Base-by-base conservation (phyloP, 2,888 invertebrate species). In the Venustoraphidia nigricollis region DNA sequence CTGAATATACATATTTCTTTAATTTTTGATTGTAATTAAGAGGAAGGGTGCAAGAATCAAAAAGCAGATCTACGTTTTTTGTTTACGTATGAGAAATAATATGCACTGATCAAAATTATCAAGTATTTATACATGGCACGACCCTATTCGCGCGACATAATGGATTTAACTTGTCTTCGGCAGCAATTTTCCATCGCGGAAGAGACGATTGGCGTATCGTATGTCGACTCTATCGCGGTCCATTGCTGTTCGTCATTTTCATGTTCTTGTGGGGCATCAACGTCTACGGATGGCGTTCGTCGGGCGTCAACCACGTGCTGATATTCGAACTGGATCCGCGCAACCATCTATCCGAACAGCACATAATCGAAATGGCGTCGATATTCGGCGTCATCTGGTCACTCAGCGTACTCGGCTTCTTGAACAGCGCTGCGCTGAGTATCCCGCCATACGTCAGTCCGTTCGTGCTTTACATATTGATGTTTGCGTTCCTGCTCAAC, bases 281-380 rank as follows among this genome's bases (percentile, higher is more conserved):
- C 62, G 91, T 95, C 1, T 95, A 95, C 64, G 95, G 95, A 8
- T 96, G 96, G 96, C 73, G 95, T 53, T 90, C 93, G 0, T 93
- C 94, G 0, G 96, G 97, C 3, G 96, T 97, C 10, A 96, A 96
- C 70, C 96, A 97, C 64, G 96, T 97, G 0, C 73, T 97, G 2
- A 97, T 97, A 56, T 97, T 97, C 66, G 96, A 96, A 64, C 70
- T 97, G 58, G 95, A 97, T 66, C 96, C 96, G 0, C 72, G 96
- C 49, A 92, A 94, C 66, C 94, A 96, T 66, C 70, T 91, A 0
- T 88, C 88, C 0, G 94, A 95, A 58, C 94, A 95, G 60, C 90
- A 96, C 67, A 72, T 97, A 39, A 91, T 96, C 79, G 96, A 96
- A 66, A 67, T 93, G 58, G 89, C 95, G 0, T 85, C 92, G 0